Percentiles rank a stretch among this genome's conserved stretches.
Evolutionary conservation across 2,113 vertebrate genomes (phyloP).

Genomic region (Callaeas wilsoni): DNA sequence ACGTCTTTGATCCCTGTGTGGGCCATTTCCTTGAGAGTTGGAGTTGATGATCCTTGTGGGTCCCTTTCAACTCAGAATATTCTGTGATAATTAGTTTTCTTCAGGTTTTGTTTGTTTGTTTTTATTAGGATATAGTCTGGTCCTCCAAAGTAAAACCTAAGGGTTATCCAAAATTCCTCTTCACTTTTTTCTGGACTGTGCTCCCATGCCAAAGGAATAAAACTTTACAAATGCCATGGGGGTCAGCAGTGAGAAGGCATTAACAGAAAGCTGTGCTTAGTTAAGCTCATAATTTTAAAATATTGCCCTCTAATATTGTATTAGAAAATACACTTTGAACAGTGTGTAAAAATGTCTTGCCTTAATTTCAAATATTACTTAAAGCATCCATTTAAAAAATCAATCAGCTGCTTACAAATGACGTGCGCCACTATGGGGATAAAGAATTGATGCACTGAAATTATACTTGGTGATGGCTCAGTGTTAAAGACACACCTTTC

Average conservation of each 20-base stretch:
- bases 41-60: not conserved
- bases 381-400: not conserved
- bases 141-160: not conserved
- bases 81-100: not conserved
- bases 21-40: not conserved
- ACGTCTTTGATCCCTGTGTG: not conserved
- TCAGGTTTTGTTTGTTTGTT: not conserved
- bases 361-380: not conserved
- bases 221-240: accelerated
- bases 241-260: not conserved
- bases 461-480: not conserved
- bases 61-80: not conserved
- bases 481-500: not conserved
- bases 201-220: not conserved
- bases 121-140: not conserved
- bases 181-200: not conserved
- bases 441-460: not conserved
- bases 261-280: not conserved
- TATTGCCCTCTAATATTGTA: not conserved
- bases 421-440: accelerated
- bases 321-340: not conserved
- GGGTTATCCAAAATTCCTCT: not conserved
- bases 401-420: not conserved
- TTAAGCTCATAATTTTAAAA: not conserved
- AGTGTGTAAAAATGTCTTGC: not conserved